These are phyloP conservation scores for Actinia equina DNA, from an alignment of 64 coral and sea anemone genomes.

Conservation along the genomic window DNA sequence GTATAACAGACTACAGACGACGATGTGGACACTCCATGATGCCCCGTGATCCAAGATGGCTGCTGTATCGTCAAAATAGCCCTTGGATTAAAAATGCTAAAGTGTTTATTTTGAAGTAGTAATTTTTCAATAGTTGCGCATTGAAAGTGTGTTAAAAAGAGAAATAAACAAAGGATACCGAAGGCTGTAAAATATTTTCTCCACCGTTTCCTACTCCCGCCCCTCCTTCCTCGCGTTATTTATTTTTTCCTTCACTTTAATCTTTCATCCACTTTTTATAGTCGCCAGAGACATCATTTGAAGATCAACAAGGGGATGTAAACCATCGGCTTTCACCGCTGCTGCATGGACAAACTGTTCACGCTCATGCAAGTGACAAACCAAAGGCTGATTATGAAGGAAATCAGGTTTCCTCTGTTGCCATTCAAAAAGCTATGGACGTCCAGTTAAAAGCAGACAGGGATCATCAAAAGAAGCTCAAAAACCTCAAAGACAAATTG, in stretches of 20 bases:
- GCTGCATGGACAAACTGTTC: slow-evolving; percentile 73
- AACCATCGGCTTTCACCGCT: slow-evolving; percentile 50
- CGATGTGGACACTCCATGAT: too few species aligned
- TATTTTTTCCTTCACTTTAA: too few species aligned
- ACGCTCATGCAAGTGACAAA: slow-evolving; percentile 88
- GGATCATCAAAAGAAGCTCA: slow-evolving; percentile 73
- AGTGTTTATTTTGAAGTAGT: too few species aligned
- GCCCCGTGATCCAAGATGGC: too few species aligned
- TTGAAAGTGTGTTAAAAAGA: too few species aligned
- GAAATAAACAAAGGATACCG: too few species aligned
- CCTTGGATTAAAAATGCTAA: too few species aligned
- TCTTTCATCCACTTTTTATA: slow-evolving; percentile 35
- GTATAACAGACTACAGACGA: too few species aligned
- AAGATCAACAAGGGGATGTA: neutral
- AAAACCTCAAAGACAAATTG: slow-evolving; percentile 64
- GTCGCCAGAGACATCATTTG: slow-evolving; percentile 35
- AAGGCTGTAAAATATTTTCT: neutral
- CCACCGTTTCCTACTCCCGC: neutral
- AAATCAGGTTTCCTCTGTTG: neutral
- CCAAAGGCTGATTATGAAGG: slow-evolving; percentile 21
- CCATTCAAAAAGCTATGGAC: slow-evolving; percentile 24
- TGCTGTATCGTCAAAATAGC: too few species aligned
- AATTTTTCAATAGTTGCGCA: too few species aligned
- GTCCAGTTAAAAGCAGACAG: slow-evolving; percentile 67
- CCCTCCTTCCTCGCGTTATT: too few species aligned